These are phyloP conservation scores for Periophthalmus modestus DNA, from an alignment of 2,113 vertebrate species.

Conservation along the genomic window DNA sequence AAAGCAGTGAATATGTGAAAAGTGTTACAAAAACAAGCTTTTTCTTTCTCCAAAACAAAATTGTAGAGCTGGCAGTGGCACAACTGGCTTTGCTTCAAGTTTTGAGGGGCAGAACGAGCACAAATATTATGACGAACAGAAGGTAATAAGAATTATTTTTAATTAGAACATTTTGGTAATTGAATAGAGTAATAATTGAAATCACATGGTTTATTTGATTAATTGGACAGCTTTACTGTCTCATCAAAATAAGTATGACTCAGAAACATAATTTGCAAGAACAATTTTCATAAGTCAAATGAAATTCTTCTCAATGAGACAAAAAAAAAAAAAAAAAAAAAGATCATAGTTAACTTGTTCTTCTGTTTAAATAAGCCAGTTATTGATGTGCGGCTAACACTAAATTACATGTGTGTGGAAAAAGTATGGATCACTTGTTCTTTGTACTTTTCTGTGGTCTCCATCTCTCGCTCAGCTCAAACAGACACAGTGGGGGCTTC, in stretches of 20 bases:
- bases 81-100: too few species aligned
- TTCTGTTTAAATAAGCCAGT: background rate
- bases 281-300: background rate
- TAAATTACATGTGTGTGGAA: slow-evolving; percentile 37
- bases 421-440: slow-evolving; percentile 47
- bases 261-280: too few species aligned
- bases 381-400: slow-evolving; percentile 3
- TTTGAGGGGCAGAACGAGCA: too few species aligned
- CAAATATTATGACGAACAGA: too few species aligned
- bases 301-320: too few species aligned
- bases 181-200: too few species aligned
- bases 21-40: background rate
- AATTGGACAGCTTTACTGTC: too few species aligned
- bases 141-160: too few species aligned
- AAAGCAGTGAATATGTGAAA: background rate
- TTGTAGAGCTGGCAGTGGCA: background rate
- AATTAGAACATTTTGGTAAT: too few species aligned
- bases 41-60: background rate
- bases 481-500: slow-evolving; percentile 40
- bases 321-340: background rate
- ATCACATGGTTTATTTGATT: too few species aligned
- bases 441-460: slow-evolving; percentile 47
- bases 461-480: slow-evolving; percentile 20
- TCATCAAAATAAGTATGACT: background rate
- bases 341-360: background rate